phyloP scores from a whole-genome alignment of 2,113 vertebrate species.

The Onychostruthus taczanowskii region DNA sequence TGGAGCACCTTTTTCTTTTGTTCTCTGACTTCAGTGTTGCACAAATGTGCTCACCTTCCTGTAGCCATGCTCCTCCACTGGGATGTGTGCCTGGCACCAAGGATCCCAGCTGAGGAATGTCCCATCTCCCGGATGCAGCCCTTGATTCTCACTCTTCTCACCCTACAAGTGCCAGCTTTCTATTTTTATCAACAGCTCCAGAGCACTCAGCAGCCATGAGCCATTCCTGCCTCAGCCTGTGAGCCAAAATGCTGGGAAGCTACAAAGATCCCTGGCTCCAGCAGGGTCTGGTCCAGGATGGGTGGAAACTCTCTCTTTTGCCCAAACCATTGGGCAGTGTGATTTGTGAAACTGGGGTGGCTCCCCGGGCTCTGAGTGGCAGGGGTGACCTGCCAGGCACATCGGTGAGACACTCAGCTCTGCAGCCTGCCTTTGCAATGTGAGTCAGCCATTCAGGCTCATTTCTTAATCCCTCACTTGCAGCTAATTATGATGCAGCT shows the following conservation, averaged over 20 bases:
- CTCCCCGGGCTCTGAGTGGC: background rate
- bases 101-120: background rate
- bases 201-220: background rate
- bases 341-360: background rate
- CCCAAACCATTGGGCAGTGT: background rate
- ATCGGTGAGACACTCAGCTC: background rate
- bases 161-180: background rate
- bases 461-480: background rate
- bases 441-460: background rate
- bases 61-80: accelerated
- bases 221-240: background rate
- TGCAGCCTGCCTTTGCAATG: background rate
- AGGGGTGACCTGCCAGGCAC: background rate
- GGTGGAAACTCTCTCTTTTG: background rate
- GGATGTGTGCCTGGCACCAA: background rate
- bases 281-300: background rate
- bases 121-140: background rate
- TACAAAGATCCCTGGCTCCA: background rate
- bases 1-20: background rate
- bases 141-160: background rate
- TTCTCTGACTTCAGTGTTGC: background rate
- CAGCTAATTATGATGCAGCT: background rate
- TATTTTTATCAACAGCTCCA: background rate
- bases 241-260: background rate
- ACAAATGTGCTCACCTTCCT: background rate